Base-by-base conservation (phyloP, 2,888 invertebrate species). In the Eupithecia vulgata region DNA sequence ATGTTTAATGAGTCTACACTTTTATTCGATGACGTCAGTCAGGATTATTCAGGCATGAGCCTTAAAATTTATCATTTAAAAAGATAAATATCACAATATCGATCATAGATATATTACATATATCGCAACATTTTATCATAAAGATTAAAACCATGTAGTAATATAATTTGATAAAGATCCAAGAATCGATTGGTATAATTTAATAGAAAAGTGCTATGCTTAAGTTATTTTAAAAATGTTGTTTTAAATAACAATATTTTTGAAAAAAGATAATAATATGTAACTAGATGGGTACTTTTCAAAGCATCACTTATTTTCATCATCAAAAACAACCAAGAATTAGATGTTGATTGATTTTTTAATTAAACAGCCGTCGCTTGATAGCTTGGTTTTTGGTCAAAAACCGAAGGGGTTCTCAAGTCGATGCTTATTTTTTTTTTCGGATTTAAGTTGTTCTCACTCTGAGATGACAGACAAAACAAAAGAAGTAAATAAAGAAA, bases 51-150 rank as follows among this genome's bases (percentile, higher is more conserved):
- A 64, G 59, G 30, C 73, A 48, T 70, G 72, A 76, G 68, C 45
- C 70, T 67, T 25, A 15, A 21, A 68, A 61, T 73, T 76, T 76
- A 70, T 68, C 70, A 74, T 76, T 79, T 74, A 73, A 62, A 52
- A 68, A 25, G 76, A 79, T 77, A 76, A 69, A 34, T 15, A 61
- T 72, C 74, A 64, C 62, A 64, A 37, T 75, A 79, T 78, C 75
- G 65, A 40, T 21, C 17, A 15, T 34, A 61, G 1, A 0, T 34
- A 13, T 30, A 52, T 45, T 73, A 66, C 69, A 69, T 52, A 52
- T 71, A 77, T 70, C 75, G 62, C 62, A 65, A 34, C 42, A 70
- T 73, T 76, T 80, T 81, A 78, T 78, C 76, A 61, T 13, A 69
- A 52, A 30, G 76, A 79, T 76, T 71, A 72, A 73, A 70, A 61